These are phyloP conservation scores for Myxocyprinus asiaticus DNA, from an alignment of 2,113 vertebrate genomes.

Conservation along the genomic window DNA sequence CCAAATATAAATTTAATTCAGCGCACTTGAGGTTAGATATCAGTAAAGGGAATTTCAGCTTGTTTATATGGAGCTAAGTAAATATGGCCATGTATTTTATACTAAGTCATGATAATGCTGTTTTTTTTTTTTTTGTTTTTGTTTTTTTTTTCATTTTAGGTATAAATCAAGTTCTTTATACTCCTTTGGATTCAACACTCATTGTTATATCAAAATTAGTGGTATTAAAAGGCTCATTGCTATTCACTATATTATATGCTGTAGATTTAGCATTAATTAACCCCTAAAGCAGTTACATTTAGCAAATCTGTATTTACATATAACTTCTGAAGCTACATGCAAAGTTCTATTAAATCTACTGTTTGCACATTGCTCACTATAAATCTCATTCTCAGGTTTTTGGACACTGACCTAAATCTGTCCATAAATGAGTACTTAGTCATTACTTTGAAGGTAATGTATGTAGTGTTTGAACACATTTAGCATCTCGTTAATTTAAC, in stretches of 20 bases:
- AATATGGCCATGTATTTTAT: neutral
- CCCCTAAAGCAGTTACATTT: neutral
- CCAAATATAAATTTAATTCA: conserved; percentile 17
- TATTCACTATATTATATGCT: neutral
- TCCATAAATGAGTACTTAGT: neutral
- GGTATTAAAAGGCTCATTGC: neutral
- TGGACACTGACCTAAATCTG: conserved; percentile 2
- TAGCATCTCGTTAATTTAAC: conserved; percentile 23
- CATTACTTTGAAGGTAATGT: conserved; percentile 2
- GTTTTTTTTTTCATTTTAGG: neutral
- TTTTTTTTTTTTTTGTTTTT: neutral
- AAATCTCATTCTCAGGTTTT: neutral
- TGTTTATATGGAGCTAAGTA: conserved; percentile 1
- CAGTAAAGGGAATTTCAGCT: neutral
- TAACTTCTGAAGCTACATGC: neutral
- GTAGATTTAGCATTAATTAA: conserved; percentile 7
- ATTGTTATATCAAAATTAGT: conserved; percentile 4
- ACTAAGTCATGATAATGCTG: conserved; percentile 3
- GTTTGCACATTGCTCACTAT: neutral
- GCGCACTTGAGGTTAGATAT: conserved; percentile 21
- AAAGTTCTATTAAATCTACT: neutral
- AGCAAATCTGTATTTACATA: neutral
- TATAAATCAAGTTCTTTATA: neutral
- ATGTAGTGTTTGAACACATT: neutral
- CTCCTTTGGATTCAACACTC: neutral